Conservation (phyloP, 1,140 invertebrate species). For the Brachionus paranguensis region DNA sequence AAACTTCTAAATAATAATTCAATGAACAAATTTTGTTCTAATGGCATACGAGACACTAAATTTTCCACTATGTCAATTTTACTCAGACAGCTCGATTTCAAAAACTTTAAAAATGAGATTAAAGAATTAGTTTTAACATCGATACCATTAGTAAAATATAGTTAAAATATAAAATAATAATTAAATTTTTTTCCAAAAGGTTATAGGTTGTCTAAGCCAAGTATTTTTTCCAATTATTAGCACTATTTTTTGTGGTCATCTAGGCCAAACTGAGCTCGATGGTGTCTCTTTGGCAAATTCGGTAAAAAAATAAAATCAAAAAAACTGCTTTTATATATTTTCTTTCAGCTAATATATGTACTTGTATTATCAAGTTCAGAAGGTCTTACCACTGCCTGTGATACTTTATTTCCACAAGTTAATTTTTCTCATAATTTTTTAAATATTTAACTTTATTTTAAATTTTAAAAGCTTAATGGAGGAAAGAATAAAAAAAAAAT, state of each 20-base stretch:
- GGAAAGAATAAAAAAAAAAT: conserved; percentile 2
- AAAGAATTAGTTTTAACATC: background rate
- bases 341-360: background rate
- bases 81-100: background rate
- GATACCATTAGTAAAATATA: background rate
- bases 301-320: background rate
- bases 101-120: background rate
- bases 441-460: background rate
- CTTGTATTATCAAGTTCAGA: background rate
- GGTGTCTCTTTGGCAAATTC: conserved; percentile 28
- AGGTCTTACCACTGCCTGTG: conserved; percentile 21
- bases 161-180: too few species aligned
- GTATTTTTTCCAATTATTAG: conserved; percentile 30
- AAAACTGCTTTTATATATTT: background rate
- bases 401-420: conserved; percentile 38
- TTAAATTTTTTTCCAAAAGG: background rate
- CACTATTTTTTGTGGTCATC: conserved; percentile 20
- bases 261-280: conserved; percentile 23
- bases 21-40: background rate
- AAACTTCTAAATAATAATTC: background rate
- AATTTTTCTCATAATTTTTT: background rate
- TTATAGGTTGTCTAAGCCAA: conserved; percentile 7
- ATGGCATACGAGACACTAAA: background rate
- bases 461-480: background rate
- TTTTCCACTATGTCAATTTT: background rate